Evolutionary conservation across 2,888 invertebrate species (phyloP).

Genomic region (Macrosiphum euphorbiae): DNA sequence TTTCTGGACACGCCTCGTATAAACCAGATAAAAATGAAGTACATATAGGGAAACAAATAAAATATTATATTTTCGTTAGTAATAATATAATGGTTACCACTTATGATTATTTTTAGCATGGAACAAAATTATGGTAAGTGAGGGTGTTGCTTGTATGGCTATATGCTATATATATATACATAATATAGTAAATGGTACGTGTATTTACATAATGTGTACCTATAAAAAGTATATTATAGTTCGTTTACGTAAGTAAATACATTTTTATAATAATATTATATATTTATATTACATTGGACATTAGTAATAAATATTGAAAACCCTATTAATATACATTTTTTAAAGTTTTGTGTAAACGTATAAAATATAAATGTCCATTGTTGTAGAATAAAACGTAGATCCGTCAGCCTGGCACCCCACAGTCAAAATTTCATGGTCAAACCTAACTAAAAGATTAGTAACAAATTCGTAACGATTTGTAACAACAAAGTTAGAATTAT

Average conservation of each 20-base stretch:
- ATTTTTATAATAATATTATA: background rate
- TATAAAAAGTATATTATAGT: background rate
- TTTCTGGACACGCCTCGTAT: too few relatives aligned
- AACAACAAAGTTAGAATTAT: too few relatives aligned
- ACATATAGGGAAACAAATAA: too few relatives aligned
- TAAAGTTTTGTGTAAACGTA: background rate
- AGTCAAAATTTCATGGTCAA: too few relatives aligned
- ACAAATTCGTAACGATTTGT: too few relatives aligned
- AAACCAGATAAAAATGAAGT: too few relatives aligned
- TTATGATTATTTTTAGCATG: background rate
- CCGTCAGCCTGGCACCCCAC: too few relatives aligned
- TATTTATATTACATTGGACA: background rate
- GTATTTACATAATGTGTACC: background rate
- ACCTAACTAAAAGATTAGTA: too few relatives aligned
- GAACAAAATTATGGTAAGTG: background rate
- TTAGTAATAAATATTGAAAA: background rate
- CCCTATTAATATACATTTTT: background rate
- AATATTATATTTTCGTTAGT: too few relatives aligned
- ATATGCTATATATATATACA: background rate
- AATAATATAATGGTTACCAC: background rate
- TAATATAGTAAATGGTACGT: background rate
- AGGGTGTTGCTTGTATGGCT: background rate
- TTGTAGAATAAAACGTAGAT: background rate
- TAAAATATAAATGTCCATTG: background rate
- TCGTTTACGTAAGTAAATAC: background rate